Evolutionary conservation across 1,140 invertebrate genomes (phyloP), one percentile per base, ranked within the genome.

Genomic region (Drosophila repletoides): DNA sequence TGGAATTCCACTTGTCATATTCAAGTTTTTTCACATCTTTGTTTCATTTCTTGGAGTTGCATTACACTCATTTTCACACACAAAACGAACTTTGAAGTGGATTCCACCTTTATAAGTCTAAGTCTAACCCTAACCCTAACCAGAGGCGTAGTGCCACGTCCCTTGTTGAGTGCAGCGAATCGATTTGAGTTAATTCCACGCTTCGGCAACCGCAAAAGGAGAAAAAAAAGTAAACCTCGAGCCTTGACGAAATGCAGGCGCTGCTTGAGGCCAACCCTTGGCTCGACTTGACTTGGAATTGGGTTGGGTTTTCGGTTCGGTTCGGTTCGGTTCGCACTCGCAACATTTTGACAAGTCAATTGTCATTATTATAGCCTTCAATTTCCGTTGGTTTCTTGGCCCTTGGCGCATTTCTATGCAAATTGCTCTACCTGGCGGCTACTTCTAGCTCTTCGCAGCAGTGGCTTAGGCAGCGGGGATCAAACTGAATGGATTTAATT

Each of bases 291-390:
- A 26, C 17, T 52, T 53, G n/a, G 19, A 7, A 5, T 34, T 22
- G 15, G 26, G 24, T 22, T 41, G 7, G 17, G 6, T 24, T 41
- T 28, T 28, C 6, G 2, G 2, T 53, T 26, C 9, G n/a, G 15
- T 31, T 21, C 29, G 7, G 15, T 5, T 29, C 15, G 14, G 12
- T 12, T 41, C 40, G 58, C 26, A 46, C 21, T 65, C 28, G 43
- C 36, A 67, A 67, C 64, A 52, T 52, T 67, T 61, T 60, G 56
- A 61, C 64, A 67, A 61, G 56, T 67, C 64, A 67, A 61, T 67
- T 67, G 64, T 60, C 56, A 53, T 61, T 51, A 38, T 61, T 61
- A 60, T 67, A 61, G 40, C 40, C 55, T 52, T 45, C 46, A 60
- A 67, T 60, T 60, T 60, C 56, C 56, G 55, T 31, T 45, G 15